phyloP scores from a whole-genome alignment of 2,888 invertebrate species.

The Lucinisca nassula region DNA sequence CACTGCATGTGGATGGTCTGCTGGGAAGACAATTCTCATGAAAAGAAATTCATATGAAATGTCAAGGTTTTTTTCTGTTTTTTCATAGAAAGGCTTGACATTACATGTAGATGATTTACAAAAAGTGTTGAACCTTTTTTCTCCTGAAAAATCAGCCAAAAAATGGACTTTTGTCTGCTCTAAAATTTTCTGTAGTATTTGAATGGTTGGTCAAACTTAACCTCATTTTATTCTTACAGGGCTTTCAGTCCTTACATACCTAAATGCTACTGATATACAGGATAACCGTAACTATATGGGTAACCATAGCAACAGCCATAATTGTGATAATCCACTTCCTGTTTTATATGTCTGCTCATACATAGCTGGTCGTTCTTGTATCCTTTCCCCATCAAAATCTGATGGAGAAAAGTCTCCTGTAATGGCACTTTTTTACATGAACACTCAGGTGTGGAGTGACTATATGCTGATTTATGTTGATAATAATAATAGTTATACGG shows the following conservation, averaged over 20 bases:
- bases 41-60: too few relatives aligned
- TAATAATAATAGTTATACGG: not conserved
- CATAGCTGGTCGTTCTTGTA: slow-evolving; percentile 79
- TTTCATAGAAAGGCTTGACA: too few relatives aligned
- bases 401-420: slow-evolving; percentile 81
- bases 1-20: too few relatives aligned
- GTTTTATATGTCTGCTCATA: slow-evolving; percentile 72
- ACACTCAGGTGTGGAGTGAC: slow-evolving; percentile 60
- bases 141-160: too few relatives aligned
- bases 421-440: slow-evolving; percentile 69
- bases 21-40: too few relatives aligned
- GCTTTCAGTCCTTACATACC: not conserved
- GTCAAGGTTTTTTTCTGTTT: too few relatives aligned
- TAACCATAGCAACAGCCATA: slow-evolving; percentile 73
- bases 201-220: too few relatives aligned
- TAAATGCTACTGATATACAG: slow-evolving; percentile 14
- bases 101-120: too few relatives aligned
- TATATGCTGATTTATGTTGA: not conserved
- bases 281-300: slow-evolving; percentile 23
- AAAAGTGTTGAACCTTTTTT: too few relatives aligned
- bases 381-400: slow-evolving; percentile 82
- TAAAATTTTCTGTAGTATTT: too few relatives aligned
- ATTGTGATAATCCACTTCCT: slow-evolving; percentile 67
- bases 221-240: too few relatives aligned
- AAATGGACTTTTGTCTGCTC: too few relatives aligned